Evolutionary conservation across 2,797 vertebrate genomes (phyloP).

Genomic region (Enteromius anoplus): DNA sequence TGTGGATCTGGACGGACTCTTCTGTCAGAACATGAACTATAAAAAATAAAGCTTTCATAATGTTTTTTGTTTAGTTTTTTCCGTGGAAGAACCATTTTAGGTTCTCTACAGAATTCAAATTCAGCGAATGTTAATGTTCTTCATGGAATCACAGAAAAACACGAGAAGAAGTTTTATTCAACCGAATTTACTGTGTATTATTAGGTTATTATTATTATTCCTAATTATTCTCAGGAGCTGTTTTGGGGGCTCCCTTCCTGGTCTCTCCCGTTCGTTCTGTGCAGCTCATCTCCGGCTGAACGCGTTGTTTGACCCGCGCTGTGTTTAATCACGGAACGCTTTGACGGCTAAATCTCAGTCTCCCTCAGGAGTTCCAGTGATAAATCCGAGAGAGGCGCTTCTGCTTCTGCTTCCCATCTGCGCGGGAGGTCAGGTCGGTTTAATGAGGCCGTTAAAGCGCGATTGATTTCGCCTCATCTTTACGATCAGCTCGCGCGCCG

Average conservation of each 20-base stretch:
- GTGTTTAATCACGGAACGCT: conserved; percentile 14
- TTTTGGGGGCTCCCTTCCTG: neutral
- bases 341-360: conserved; percentile 26
- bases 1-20: neutral
- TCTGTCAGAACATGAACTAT: neutral
- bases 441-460: conserved; percentile 40
- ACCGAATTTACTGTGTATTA: neutral
- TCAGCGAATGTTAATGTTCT: neutral
- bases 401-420: neutral
- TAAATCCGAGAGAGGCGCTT: conserved; percentile 14
- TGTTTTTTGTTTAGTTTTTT: neutral
- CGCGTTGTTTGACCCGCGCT: neutral
- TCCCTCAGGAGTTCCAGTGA: conserved; percentile 9
- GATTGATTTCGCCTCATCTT: conserved; percentile 49
- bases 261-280: neutral
- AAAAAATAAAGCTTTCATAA: neutral
- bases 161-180: neutral
- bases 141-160: neutral
- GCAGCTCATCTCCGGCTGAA: neutral
- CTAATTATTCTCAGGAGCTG: too few species aligned
- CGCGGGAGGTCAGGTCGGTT: conserved; percentile 12
- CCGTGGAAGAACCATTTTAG: neutral
- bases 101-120: neutral
- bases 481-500: conserved; percentile 89
- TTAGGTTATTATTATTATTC: neutral